Conservation (phyloP, 2,797 vertebrate species). For the Dendrocincla fuliginosa region DNA sequence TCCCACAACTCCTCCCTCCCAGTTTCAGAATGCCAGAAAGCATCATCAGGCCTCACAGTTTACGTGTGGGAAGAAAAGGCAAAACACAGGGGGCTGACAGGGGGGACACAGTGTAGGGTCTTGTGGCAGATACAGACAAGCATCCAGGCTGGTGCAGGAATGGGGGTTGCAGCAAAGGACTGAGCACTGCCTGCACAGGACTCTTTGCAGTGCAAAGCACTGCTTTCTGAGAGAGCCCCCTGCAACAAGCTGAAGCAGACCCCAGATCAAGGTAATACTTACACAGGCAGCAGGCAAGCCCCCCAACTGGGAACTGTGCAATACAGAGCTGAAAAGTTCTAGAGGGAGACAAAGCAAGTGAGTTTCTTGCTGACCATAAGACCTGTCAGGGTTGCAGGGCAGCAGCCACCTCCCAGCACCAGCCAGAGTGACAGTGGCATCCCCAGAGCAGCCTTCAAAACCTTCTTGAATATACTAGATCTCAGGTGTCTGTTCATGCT, state of each 20-base stretch:
- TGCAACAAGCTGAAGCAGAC: not conserved
- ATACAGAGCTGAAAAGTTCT: not conserved
- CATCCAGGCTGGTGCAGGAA: not conserved
- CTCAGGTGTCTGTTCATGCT: not conserved
- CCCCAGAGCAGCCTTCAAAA: not conserved
- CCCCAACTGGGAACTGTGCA: not conserved
- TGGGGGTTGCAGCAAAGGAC: not conserved
- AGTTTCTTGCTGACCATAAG: not conserved
- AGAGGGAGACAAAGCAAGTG: accelerated
- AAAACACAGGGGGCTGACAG: not conserved
- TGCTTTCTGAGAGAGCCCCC: not conserved
- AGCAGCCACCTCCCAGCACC: not conserved
- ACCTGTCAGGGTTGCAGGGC: not conserved
- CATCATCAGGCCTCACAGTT: not conserved
- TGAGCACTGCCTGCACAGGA: not conserved
- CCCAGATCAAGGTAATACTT: not conserved
- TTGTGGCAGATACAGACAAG: not conserved
- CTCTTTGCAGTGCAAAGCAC: not conserved
- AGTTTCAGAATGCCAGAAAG: not conserved
- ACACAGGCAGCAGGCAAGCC: not conserved
- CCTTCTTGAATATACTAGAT: not conserved
- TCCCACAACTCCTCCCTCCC: constrained; percentile 30
- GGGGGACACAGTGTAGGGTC: accelerated
- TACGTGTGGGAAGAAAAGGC: not conserved
- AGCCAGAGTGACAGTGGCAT: not conserved